Base-by-base conservation (phyloP, 2,797 vertebrate genomes). In the Rhodeus uyekii region DNA sequence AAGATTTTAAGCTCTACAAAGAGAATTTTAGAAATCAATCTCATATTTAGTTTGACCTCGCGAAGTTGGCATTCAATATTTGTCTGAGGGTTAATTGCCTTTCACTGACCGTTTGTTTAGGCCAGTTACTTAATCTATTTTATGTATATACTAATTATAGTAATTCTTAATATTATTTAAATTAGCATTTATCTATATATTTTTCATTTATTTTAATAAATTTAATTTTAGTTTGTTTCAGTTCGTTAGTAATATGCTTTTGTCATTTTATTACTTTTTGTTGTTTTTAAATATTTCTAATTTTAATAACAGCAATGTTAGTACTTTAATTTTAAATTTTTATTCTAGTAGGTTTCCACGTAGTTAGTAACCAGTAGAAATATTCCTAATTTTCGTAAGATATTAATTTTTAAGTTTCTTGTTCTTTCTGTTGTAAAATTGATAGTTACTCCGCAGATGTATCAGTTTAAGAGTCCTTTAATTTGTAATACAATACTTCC, bases 401-500 rank as follows among this genome's bases (percentile, higher is more conserved):
- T n/a, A n/a, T n/a, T n/a, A n/a, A n/a, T n/a, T n/a, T n/a, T n/a
- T n/a, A n/a, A n/a, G n/a, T n/a, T n/a, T n/a, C n/a, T n/a, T n/a
- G n/a, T n/a, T n/a, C n/a, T n/a, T n/a, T n/a, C n/a, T n/a, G n/a
- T n/a, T n/a, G n/a, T n/a, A n/a, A n/a, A n/a, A n/a, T n/a, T n/a
- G n/a, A n/a, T n/a, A n/a, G n/a, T n/a, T n/a, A n/a, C n/a, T n/a
- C n/a, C n/a, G n/a, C n/a, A n/a, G n/a, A n/a, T n/a, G n/a, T n/a
- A n/a, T n/a, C n/a, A 12, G 7, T 42, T 60, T 67, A 24, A n/a
- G 27, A 22, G 44, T 64, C 80, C 19, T 81, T 81, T 81, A 65
- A 38, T 81, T 53, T 74, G 80, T 75, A 74, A 50, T 10, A 1
- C 2, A 8, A 1, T 4, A n/a, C 16, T 76, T 82, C 81, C 64